These are phyloP conservation scores for Altica lythri DNA, from an alignment of 2,888 invertebrate species.

Conservation along the genomic window DNA sequence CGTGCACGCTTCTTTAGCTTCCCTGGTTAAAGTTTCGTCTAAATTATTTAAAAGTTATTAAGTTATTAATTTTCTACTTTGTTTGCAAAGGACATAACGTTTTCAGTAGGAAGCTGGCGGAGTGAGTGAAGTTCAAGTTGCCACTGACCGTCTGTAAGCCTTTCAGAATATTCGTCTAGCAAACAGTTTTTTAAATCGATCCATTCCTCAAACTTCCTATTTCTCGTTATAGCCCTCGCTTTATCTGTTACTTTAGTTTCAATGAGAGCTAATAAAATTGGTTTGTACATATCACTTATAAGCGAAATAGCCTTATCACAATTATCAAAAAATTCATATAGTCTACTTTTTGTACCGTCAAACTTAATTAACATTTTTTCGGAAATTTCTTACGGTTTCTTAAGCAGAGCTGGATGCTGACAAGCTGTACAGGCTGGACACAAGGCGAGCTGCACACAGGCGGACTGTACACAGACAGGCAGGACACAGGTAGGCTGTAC, in stretches of 20 bases:
- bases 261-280: neutral
- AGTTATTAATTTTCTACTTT: neutral
- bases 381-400: too few relatives aligned
- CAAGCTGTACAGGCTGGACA: too few relatives aligned
- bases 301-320: neutral
- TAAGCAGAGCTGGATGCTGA: too few relatives aligned
- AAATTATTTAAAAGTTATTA: neutral
- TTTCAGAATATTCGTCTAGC: neutral
- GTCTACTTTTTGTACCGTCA: neutral
- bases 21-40: too few relatives aligned
- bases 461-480: too few relatives aligned
- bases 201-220: neutral
- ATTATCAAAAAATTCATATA: neutral
- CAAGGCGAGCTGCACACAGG: too few relatives aligned
- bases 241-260: conserved; percentile 4
- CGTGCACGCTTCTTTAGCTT: too few relatives aligned
- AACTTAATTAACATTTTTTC: neutral
- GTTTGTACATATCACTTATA: neutral
- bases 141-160: neutral
- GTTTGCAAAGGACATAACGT: neutral
- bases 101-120: too few relatives aligned
- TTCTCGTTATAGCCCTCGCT: neutral
- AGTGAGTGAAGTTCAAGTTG: too few relatives aligned
- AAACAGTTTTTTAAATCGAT: neutral
- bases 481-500: too few relatives aligned